Base-by-base conservation (phyloP, 2,888 invertebrate species). In the Prosopocoilus inquinatus region DNA sequence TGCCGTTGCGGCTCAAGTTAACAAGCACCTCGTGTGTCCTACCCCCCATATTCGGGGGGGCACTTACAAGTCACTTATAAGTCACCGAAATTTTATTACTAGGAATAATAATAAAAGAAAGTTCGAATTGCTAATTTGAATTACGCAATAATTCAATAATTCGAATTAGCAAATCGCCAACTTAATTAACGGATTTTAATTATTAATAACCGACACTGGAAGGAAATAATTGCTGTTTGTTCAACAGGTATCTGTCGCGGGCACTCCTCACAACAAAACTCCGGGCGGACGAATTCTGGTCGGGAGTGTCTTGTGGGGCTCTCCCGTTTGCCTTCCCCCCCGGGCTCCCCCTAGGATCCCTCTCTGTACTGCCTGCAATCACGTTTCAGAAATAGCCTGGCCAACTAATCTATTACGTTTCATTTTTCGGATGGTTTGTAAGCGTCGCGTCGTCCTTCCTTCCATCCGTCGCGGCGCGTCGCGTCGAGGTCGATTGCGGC, bases 21-120 rank as follows among this genome's bases (percentile, higher is more conserved):
- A 92, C 85, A 70, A 87, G 84, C 75, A 91, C 83, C 74, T 89
- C 88, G 75, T 90, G 89, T 76, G 86, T 81, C 76, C 85, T 88
- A 78, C 86, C 86, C 85, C 84, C 84, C 70, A 71, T 78, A 61
- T 56, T 61, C 41, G 50, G 57, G 56, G 55, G 52, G 11, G 7
- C 38, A 28, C 20, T 28, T 8, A 36, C n/a, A 28, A 43, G 44
- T 44, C 44, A 5, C 35, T 34, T 35, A 32, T 38, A 44, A 35
- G 5, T 20, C 39, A 35, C 20, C 32, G 5, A 33, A 16, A 50
- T 41, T 28, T 15, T 38, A 46, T 35, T 11, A 12, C 32, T 47
- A n/a, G 8, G 11, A 1, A 3, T 3, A 3, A 4, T 20, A 2
- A 3, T 1, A 28, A 28, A 28, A 28, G 7, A 28, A 28, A 28